Evolutionary conservation across 2,113 vertebrate genomes (phyloP), one percentile per base, ranked within the genome.

Genomic region (Nettapus auritus): DNA sequence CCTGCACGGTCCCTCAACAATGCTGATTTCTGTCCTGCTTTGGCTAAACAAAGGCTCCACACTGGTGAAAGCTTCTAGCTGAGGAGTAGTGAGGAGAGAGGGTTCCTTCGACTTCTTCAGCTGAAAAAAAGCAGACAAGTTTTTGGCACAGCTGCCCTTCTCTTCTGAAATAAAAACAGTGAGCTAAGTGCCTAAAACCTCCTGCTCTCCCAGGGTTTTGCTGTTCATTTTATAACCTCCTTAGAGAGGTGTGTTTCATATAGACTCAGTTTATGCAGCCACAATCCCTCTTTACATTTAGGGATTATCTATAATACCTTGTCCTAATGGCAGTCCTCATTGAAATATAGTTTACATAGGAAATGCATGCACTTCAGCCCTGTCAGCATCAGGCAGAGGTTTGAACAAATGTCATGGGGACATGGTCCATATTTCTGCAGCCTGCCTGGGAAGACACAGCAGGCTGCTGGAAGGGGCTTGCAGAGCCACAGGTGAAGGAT

Each of bases 371-470:
- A 8, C n/a, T 29, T 36, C 70, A 63, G 15, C 40, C 29, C 25
- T 21, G 60, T 17, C 63, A 80, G 31, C 55, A 13, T 56, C 77
- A 77, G 69, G 15, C 55, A 64, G 22, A 19, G 31, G 4, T 48
- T 40, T 84, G 59, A 69, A 17, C 1, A 1, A 0, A 1, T 46
- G 34, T 34, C 31, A 16, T 14, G 44, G 62, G 44, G 34, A 75
- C 25, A 38, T 0, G 3, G 9, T 33, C 48, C 28, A 8, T 0
- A 0, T 38, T 29, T 62, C 52, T 59, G 50, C 69, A 28, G 55
- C 42, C 40, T 44, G 52, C 36, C 36, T 57, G 57, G 31, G 36
- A 78, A 36, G 42, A 0, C 5, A 6, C 5, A 19, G 38, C 55
- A 78, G 53, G 17, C 6, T 25, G 28, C 57, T 88, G 59, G 34